These are phyloP conservation scores for Camponotus pennsylvanicus DNA, from an alignment of 1,140 invertebrate genomes.

Conservation along the genomic window DNA sequence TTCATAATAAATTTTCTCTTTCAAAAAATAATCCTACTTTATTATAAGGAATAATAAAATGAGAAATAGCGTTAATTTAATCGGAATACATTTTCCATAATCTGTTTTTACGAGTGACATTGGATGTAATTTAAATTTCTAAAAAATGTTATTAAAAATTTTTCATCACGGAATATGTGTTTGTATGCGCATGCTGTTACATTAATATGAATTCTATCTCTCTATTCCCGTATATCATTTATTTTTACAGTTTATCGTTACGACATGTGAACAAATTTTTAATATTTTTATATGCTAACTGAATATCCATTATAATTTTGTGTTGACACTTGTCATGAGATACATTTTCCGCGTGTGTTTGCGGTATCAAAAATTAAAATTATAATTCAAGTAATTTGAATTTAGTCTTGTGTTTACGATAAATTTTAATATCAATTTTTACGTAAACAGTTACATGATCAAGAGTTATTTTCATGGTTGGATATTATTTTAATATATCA, in stretches of 20 bases:
- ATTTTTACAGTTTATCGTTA: neutral
- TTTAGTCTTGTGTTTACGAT: neutral
- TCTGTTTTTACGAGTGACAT: neutral
- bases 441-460: too few species aligned
- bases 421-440: neutral
- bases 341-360: neutral
- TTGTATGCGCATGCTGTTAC: neutral
- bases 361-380: conserved; percentile 5
- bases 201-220: conserved; percentile 20
- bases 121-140: neutral
- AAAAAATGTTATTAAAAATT: conserved; percentile 22
- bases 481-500: neutral
- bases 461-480: neutral
- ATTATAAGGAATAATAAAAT: neutral
- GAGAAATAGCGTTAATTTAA: neutral
- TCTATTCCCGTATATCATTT: neutral
- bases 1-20: neutral
- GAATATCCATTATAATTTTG: neutral
- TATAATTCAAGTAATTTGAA: neutral
- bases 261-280: neutral
- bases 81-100: neutral
- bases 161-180: neutral
- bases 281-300: conserved; percentile 15
- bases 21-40: neutral
- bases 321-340: neutral